Conservation (phyloP, 1,140 invertebrate species). For the Pachyrhynchus sulphureomaculatus region DNA sequence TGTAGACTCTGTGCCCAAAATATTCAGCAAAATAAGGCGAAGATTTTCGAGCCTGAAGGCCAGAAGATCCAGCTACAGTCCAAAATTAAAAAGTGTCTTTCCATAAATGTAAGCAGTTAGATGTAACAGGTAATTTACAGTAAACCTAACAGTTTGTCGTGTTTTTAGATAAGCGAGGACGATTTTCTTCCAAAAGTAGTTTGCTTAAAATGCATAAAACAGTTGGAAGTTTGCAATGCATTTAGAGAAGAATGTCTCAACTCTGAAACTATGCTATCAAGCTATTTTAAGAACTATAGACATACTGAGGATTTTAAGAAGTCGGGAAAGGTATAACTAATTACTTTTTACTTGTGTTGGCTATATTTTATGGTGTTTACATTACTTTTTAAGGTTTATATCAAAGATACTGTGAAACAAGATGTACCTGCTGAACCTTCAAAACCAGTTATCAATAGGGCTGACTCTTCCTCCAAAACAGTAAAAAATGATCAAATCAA, state of each 20-base stretch:
- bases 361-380: too few relatives aligned
- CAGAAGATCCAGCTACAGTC: conserved; percentile 61
- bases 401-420: conserved; percentile 54
- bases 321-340: conserved; percentile 62
- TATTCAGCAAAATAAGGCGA: conserved; percentile 61
- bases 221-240: conserved; percentile 62
- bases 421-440: conserved; percentile 34
- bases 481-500: too few relatives aligned
- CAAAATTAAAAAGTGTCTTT: conserved; percentile 66
- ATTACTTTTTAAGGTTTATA: conserved; percentile 52
- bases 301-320: conserved; percentile 63
- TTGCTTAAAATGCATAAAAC: conserved; percentile 64
- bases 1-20: conserved; percentile 69
- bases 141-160: too few relatives aligned
- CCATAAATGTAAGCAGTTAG: conserved; percentile 57
- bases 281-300: conserved; percentile 63
- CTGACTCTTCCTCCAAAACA: too few relatives aligned
- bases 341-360: too few relatives aligned
- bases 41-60: conserved; percentile 68
- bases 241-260: conserved; percentile 66
- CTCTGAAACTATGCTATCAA: conserved; percentile 67
- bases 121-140: not conserved
- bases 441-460: too few relatives aligned
- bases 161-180: conserved; percentile 62
- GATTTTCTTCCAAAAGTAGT: conserved; percentile 71